Evolutionary conservation across 2,113 vertebrate species (phyloP), one percentile per base, ranked within the genome.

Genomic region (Clinocottus analis): DNA sequence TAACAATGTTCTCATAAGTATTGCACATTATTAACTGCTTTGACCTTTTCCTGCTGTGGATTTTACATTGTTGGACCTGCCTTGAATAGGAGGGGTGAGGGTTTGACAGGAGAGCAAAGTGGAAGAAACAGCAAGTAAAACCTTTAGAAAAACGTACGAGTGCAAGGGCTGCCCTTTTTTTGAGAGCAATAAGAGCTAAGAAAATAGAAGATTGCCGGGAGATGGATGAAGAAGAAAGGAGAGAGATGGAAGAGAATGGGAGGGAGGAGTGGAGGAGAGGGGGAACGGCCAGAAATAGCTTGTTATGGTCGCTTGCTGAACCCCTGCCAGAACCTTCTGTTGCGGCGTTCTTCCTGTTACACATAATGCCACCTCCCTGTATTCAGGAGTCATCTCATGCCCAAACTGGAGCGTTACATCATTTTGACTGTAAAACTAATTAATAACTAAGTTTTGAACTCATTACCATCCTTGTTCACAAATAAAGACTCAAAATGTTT

Each of bases 241-340:
- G 29, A 64, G 33, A 53, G 65, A 43, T 9, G 19, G 25, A 25
- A n/a, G 39, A 66, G 17, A n/a, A 63, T 13, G 23, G 19, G n/a
- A 33, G 41, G 55, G 45, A 29, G 21, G 63, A 61, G 55, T 53
- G 39, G 43, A 17, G 39, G 43, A 17, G 23, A 31, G 60, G 31
- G 60, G 53, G 62, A 66, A 71, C 1, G 5, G 61, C 33, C 68
- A 75, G 31, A 84, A 77, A 80, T 90, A 80, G 67, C 77, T 73
- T 79, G 62, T 81, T 85, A 64, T 71, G 73, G 51, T 79, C 63
- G 75, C 56, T 35, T 58, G 41, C 70, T 79, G 74, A 84, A 76
- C 8, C 14, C 53, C 65, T 85, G 81, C 81, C 79, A 89, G 75
- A 77, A 77, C 72, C 77, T 55, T 82, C 77, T 84, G 75, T 81